Base-by-base conservation (phyloP, 92 coral and sea anemone species). In the Phenganax subtilis region DNA sequence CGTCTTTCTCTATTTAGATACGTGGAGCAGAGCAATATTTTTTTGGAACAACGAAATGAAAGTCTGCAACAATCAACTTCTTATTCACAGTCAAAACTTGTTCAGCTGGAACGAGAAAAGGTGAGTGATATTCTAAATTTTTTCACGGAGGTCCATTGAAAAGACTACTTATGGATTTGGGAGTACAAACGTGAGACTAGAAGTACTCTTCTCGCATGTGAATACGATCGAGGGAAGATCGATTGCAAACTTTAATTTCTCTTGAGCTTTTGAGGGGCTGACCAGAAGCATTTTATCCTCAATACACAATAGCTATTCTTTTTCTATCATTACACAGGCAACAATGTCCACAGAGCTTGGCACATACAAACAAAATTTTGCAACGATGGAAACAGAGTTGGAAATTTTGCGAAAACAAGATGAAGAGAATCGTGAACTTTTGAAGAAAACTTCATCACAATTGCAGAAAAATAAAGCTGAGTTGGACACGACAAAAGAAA, bases 11-110 rank as follows among this genome's bases (percentile, higher is more conserved):
- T 66, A 16, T 81, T 72, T 62, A 94, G 98, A 75, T 94, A 92
- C 87, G 93, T 94, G 12, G 98, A 94, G 85, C 93, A 94, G 47
- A 94, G 98, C 84, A 91, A 94, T 81, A 90, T 90, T 11, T 92
- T 94, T 93, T 62, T 94, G 90, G 98, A 94, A 71, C 94, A 94
- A 70, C 87, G 98, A 55, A 94, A 93, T 58, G 97, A 94, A 71
- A 92, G 97, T 15, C 64, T 94, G 54, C 98, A 94, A 83, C 92
- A 92, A 51, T 88, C 89, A 80, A 74, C 98, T 20, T 86, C 98
- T 11, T 91, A 92, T 60, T 90, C 92, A 27, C 98, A 94, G 60
- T 88, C 96, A 37, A 89, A 93, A 71, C 89, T 94, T 52, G 72
- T 94, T 56, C 65, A 96, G 12, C 81, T 94, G 7, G 98, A 94